Evolutionary conservation across 2,888 invertebrate species (phyloP).

Genomic region (Cephalotes varians): DNA sequence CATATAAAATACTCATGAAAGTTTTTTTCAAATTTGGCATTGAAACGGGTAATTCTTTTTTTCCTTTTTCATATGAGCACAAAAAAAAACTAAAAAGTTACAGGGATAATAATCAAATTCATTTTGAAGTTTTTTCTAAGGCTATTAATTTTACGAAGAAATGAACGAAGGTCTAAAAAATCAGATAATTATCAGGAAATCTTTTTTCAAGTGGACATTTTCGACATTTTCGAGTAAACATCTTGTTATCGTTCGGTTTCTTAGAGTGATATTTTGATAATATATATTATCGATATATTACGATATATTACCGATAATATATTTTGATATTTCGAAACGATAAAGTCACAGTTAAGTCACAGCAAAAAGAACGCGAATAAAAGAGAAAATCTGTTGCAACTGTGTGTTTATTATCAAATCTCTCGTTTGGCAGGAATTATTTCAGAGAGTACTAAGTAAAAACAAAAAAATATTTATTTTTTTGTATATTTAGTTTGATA

Average conservation of each 20-base stretch:
- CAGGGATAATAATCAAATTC: neutral
- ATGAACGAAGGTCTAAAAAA: neutral
- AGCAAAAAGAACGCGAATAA: neutral
- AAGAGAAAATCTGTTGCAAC: neutral
- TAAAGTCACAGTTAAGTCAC: neutral
- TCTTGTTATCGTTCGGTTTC: constrained; percentile 14
- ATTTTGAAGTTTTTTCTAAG: neutral
- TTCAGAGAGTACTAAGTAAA: neutral
- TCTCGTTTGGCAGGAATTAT: neutral
- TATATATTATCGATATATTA: no score
- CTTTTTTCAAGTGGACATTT: neutral
- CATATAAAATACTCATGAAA: neutral
- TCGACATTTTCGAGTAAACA: neutral
- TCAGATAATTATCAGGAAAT: neutral
- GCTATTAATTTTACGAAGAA: neutral
- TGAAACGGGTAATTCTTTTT: neutral
- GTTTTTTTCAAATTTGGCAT: neutral
- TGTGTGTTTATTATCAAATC: neutral
- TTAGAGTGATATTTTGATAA: neutral
- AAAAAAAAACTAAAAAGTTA: neutral
- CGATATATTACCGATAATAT: no score
- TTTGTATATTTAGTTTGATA: neutral
- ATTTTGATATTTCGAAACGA: no score
- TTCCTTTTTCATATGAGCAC: neutral
- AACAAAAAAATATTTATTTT: neutral